Base-by-base conservation (phyloP, 2,888 invertebrate species). In the Crossocerus cetratus region DNA sequence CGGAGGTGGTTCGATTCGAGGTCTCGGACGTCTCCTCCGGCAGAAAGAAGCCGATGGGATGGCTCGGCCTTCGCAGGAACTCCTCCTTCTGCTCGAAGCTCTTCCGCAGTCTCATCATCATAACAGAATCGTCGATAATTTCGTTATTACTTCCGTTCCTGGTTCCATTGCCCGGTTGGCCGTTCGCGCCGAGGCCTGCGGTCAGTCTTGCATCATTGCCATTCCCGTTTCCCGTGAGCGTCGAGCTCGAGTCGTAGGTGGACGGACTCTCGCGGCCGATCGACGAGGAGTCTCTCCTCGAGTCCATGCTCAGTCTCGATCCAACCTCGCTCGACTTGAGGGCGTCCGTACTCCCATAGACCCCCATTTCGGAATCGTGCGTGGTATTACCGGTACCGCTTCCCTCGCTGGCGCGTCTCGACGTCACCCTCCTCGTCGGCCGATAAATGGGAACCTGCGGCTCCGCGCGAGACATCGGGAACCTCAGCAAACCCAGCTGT, bases 41-140 rank as follows among this genome's bases (percentile, higher is more conserved):
- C 43, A 91, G 91, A 78, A 91, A 92, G 92, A 92, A 93, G 66
- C 93, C 93, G 66, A 92, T 93, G 22, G 94, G 94, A 84, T 94
- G 93, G 88, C 92, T 94, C 2, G 95, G 95, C 80, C 95, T 92
- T 87, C 94, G 93, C 71, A 97, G 92, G 90, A 97, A 97, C 85
- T 97, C 97, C 89, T 97, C 97, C 90, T 97, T 97, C 88, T 97
- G 96, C 88, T 97, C 96, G 85, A 96, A 94, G 86, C 96, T 96
- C 89, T 95, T 96, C 81, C 96, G 93, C 88, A 96, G 92, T 91
- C 96, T 93, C 78, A 94, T 94, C 92, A 96, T 94, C 84, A 94
- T 93, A 58, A 94, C 92, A 69, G 94, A 94, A 90, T 95, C 95
- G 88, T 94, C 94, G 77, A 93, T 92, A 53, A 86, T 84, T 82